Percentiles rank a stretch among this genome's conserved stretches.
Conservation (phyloP, 2,888 invertebrate genomes). For the Gari tellinella region DNA sequence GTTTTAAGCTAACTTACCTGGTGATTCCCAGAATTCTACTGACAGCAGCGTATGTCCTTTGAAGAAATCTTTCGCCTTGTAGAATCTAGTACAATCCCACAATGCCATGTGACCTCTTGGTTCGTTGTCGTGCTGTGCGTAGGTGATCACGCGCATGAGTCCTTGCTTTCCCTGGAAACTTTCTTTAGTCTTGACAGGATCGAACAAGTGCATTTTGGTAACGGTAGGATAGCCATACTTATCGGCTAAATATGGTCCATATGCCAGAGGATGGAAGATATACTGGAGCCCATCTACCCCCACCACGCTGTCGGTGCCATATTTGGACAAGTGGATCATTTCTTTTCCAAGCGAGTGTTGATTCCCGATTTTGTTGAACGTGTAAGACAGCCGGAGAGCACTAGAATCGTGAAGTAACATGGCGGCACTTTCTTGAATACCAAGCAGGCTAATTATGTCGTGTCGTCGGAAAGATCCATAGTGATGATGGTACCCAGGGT, state of each 20-base stretch:
- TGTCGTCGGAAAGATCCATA: slow-evolving; percentile 76
- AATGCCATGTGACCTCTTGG: slow-evolving; percentile 81
- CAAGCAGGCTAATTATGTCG: slow-evolving; percentile 73
- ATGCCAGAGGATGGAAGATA: slow-evolving; percentile 81
- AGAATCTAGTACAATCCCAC: slow-evolving; percentile 82
- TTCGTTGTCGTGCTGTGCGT: slow-evolving; percentile 75
- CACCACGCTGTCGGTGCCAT: slow-evolving; percentile 76
- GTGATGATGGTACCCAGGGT: slow-evolving; percentile 80
- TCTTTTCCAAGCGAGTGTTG: slow-evolving; percentile 77
- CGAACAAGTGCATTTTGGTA: slow-evolving; percentile 74
- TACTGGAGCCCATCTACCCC: slow-evolving; percentile 77
- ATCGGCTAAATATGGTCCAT: slow-evolving; percentile 81
- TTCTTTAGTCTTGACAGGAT: slow-evolving; percentile 74
- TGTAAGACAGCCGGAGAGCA: slow-evolving; percentile 78
- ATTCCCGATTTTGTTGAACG: slow-evolving; percentile 79
- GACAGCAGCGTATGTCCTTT: slow-evolving; percentile 77
- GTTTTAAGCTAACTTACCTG: slow-evolving; percentile 70
- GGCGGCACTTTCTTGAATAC: slow-evolving; percentile 55
- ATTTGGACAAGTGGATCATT: slow-evolving; percentile 76
- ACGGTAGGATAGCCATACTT: slow-evolving; percentile 81
- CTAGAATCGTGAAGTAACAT: slow-evolving; percentile 80
- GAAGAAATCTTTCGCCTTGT: slow-evolving; percentile 80
- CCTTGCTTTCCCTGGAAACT: slow-evolving; percentile 80
- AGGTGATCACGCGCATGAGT: slow-evolving; percentile 80
- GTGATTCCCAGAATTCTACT: slow-evolving; percentile 83